phyloP scores from a whole-genome alignment of 2,797 vertebrate genomes.

The Paedocypris micromegethes region DNA sequence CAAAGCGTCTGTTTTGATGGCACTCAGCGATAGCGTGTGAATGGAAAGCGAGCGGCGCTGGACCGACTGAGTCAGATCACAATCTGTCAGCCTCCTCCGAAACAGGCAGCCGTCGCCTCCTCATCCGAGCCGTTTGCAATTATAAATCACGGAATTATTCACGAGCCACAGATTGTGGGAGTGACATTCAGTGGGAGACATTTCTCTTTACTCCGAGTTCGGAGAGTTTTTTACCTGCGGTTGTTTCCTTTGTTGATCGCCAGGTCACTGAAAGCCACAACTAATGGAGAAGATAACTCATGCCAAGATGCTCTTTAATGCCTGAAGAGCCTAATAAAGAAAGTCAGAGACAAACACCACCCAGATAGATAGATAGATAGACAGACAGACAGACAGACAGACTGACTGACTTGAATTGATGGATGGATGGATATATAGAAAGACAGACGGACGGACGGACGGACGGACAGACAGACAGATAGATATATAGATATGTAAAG shows the following conservation, averaged over 20 bases:
- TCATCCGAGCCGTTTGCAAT: constrained; percentile 19
- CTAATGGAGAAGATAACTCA: neutral
- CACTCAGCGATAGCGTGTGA: constrained; percentile 46
- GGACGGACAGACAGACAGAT: neutral
- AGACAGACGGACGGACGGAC: neutral
- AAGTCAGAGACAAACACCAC: neutral
- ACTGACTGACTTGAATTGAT: neutral
- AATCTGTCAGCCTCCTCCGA: constrained; percentile 54
- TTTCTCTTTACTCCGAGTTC: neutral
- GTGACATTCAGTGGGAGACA: constrained; percentile 2
- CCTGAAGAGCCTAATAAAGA: neutral
- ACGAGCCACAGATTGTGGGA: neutral
- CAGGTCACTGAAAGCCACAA: neutral
- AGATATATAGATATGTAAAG: neutral
- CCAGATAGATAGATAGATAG: neutral
- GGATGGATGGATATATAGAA: neutral
- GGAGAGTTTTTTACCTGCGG: neutral
- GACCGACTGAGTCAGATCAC: constrained; percentile 53
- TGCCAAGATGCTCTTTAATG: neutral
- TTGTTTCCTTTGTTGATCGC: neutral
- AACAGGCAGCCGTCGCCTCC: constrained; percentile 18
- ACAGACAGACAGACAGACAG: neutral
- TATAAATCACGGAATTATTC: constrained; percentile 10
- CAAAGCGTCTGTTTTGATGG: constrained; percentile 47
- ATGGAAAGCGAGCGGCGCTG: constrained; percentile 36